Base-by-base conservation (phyloP, 1,140 invertebrate species). In the Drosophila ficusphila region DNA sequence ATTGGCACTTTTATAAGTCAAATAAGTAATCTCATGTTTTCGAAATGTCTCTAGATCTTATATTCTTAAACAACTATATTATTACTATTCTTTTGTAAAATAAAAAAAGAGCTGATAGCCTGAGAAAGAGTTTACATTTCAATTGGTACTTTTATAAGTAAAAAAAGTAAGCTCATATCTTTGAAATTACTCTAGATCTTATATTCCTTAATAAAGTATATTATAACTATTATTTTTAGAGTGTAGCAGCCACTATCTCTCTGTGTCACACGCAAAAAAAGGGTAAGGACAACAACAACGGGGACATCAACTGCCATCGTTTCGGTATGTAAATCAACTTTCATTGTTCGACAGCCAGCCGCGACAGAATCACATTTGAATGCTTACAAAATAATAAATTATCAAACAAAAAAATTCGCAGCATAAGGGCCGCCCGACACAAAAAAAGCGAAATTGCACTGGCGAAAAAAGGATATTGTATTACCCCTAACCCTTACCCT, bases 241-340 rank as follows among this genome's bases (percentile, higher is more conserved):
- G 60, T 64, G 60, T n/a, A 34, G 7, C n/a, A 7, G 16, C 34
- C 8, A 18, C 38, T 31, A 38, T 21, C 52, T 42, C 47, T 31
- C 16, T 4, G 25, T 61, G 34, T 16, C 34, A 25, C 52, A 29
- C 47, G 25, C 29, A 19, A 52, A 44, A 56, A 85, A 76, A 69
- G 81, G 81, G 61, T 76, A 83, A 78, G 58, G 72, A 42, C 67
- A 72, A 31, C 60, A 29, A 57, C 64, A 38, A 56, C 58, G 8
- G 38, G 38, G 23, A 49, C 70, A 73, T 60, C 54, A 75, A 76
- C 73, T 69, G 67, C 65, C 76, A 76, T 82, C 76, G 88, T 90
- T 89, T 90, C 79, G 90, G 90, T 90, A 90, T 90, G 90, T 90
- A 90, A 90, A 90, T 90, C 90, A 90, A 90, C 81, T 90, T 85